Evolutionary conservation across 2,113 vertebrate species (phyloP).

Genomic region (Oncorhynchus mykiss): DNA sequence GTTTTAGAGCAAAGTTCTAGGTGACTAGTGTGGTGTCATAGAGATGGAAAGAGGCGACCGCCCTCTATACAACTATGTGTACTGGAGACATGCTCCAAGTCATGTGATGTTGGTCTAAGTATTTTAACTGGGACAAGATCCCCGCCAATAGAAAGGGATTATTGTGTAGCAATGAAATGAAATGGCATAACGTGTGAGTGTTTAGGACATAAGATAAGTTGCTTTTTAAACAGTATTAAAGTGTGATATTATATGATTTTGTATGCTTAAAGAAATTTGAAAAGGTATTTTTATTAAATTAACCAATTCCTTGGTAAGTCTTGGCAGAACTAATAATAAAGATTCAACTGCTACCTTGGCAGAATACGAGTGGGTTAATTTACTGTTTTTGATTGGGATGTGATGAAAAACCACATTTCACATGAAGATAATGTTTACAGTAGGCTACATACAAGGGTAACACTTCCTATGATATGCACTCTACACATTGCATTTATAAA

Average conservation of each 20-base stretch:
- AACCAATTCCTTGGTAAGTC: constrained; percentile 72
- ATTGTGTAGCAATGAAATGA: constrained; percentile 39
- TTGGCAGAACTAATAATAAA: constrained; percentile 79
- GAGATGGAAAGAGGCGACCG: too few relatives aligned
- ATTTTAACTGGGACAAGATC: constrained; percentile 30
- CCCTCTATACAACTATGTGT: neutral
- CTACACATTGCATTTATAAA: too few relatives aligned
- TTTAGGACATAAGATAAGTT: constrained; percentile 29
- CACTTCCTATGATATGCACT: too few relatives aligned
- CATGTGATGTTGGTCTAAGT: constrained; percentile 13
- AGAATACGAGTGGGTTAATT: constrained; percentile 39
- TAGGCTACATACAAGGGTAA: too few relatives aligned
- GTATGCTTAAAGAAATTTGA: constrained; percentile 68
- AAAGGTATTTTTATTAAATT: constrained; percentile 70
- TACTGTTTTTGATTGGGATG: neutral
- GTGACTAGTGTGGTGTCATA: constrained; percentile 3
- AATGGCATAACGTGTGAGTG: constrained; percentile 49
- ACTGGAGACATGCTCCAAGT: constrained; percentile 25
- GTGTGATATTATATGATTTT: constrained; percentile 69
- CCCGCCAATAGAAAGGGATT: too few relatives aligned
- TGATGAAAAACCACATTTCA: too few relatives aligned
- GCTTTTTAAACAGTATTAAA: constrained; percentile 49
- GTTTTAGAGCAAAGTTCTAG: constrained; percentile 27
- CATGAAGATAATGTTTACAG: too few relatives aligned
- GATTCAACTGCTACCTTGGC: constrained; percentile 62